phyloP scores from a whole-genome alignment of 1,140 invertebrate species.

The Bicyclus anynana region DNA sequence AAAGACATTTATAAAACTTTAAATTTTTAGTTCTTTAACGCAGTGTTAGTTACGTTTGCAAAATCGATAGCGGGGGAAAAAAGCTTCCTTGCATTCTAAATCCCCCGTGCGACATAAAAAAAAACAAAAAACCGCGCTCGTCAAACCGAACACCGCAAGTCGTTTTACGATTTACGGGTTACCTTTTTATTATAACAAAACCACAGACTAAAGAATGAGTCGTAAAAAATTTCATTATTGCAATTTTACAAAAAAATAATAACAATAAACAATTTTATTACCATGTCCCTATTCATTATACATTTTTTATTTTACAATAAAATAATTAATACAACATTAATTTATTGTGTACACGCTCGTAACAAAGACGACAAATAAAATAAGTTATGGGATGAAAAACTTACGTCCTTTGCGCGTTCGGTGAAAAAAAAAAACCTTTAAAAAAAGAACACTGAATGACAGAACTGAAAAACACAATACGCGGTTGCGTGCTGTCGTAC shows the following conservation, averaged over 20 bases:
- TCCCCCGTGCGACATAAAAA: background rate
- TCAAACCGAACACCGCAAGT: background rate
- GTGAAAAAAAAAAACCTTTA: constrained; percentile 12
- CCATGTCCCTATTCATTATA: too few species aligned
- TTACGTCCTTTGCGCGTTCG: constrained; percentile 18
- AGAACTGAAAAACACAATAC: constrained; percentile 35
- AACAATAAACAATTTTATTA: too few species aligned
- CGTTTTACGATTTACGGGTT: constrained; percentile 13
- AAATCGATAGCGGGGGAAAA: constrained; percentile 7
- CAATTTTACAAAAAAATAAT: background rate
- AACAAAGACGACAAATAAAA: background rate
- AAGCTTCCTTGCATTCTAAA: constrained; percentile 8
- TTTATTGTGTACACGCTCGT: background rate
- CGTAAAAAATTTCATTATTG: constrained; percentile 18
- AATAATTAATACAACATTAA: too few species aligned
- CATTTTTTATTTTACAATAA: too few species aligned
- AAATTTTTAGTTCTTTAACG: background rate
- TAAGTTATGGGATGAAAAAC: constrained; percentile 7
- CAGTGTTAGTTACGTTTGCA: background rate
- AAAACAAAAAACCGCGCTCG: background rate
- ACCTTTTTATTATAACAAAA: constrained; percentile 15
- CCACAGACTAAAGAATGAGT: constrained; percentile 19
- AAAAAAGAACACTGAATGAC: constrained; percentile 31
- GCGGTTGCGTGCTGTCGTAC: constrained; percentile 23
- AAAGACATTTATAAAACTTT: background rate